Evolutionary conservation across 2,797 vertebrate species (phyloP).

Genomic region (Rhabdophis nuchalis): DNA sequence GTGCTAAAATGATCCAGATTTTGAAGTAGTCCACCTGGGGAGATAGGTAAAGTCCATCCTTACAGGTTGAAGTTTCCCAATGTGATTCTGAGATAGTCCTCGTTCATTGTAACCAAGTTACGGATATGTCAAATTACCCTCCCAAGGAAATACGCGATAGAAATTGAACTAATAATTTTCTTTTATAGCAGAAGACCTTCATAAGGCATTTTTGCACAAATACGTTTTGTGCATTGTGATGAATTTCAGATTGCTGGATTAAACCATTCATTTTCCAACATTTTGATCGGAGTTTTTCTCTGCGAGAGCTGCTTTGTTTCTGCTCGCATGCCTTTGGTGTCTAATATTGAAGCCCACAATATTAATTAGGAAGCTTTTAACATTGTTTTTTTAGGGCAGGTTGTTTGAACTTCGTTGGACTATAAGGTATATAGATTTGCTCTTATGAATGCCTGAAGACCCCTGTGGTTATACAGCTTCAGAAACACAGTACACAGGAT

Average conservation of each 20-base stretch:
- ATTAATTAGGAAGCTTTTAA: slow-evolving; percentile 17
- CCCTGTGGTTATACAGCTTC: background rate
- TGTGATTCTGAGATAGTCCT: background rate
- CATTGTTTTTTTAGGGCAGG: background rate
- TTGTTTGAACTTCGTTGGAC: background rate
- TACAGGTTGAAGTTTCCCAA: background rate
- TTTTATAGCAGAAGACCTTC: background rate
- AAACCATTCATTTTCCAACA: background rate
- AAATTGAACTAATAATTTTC: background rate
- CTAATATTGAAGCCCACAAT: background rate
- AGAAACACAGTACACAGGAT: background rate
- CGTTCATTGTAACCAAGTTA: background rate
- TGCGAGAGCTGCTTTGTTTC: background rate
- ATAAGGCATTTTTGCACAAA: background rate
- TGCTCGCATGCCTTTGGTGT: background rate
- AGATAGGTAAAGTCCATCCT: background rate
- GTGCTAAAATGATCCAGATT: background rate
- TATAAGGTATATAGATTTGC: background rate
- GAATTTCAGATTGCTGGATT: background rate
- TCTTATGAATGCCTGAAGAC: background rate
- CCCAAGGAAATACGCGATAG: background rate
- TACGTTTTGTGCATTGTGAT: background rate
- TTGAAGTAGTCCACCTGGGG: background rate
- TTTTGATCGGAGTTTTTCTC: background rate
- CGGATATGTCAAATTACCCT: background rate